These are phyloP conservation scores for Electrophaes corylata DNA, from an alignment of 2,888 invertebrate genomes.

Conservation along the genomic window DNA sequence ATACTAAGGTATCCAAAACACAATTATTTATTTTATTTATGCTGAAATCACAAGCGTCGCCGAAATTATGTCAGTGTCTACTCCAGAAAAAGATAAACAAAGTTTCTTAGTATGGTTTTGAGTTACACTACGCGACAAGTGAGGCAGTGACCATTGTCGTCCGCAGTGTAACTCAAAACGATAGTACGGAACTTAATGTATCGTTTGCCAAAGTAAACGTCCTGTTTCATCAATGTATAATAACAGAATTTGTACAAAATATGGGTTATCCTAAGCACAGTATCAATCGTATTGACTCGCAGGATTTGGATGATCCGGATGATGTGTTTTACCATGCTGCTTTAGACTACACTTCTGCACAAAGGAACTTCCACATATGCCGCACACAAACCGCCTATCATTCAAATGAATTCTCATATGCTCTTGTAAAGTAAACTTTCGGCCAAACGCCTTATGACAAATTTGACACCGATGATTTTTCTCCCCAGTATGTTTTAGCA, in stretches of 20 bases:
- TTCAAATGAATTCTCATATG: constrained; percentile 32
- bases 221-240: no score
- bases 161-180: no score
- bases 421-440: constrained; percentile 37
- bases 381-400: constrained; percentile 43
- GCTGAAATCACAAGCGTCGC: no score
- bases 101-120: no score
- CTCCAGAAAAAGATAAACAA: no score
- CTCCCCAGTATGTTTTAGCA: constrained; percentile 58
- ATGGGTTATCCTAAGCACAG: not conserved
- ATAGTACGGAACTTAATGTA: no score
- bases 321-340: constrained; percentile 26
- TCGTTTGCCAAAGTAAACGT: no score
- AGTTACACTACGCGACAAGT: no score
- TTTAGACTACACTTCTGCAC: constrained; percentile 57
- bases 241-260: not conserved
- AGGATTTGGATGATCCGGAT: constrained; percentile 38
- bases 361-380: constrained; percentile 59
- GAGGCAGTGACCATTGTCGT: no score
- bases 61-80: no score
- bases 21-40: no score
- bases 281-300: constrained; percentile 1
- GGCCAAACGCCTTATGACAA: constrained; percentile 52
- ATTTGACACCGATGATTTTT: constrained; percentile 58
- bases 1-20: no score